Evolutionary conservation across 2,888 invertebrate genomes (phyloP), one percentile per base, ranked within the genome.

Genomic region (Troides oblongomaculatus): DNA sequence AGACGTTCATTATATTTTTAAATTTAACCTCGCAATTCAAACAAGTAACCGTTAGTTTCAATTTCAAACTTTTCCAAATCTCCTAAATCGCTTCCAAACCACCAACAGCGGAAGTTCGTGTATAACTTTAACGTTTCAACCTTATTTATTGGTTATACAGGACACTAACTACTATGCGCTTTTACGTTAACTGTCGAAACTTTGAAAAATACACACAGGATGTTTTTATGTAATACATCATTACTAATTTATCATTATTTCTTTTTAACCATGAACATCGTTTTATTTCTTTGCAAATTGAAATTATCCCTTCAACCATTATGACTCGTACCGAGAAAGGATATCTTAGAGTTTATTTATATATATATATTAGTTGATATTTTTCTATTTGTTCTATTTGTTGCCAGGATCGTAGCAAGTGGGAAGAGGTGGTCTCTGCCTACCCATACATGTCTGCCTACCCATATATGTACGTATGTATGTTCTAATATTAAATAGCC

Each of bases 21-120:
- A 50, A 50, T 17, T 5, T 50, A 50, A 18, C 18, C 50, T 10
- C 39, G 39, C 50, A 50, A 50, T 14, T 14, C 5, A 50, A 18
- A 50, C 4, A 50, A 50, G 50, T 14, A 50, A 50, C 50, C 50
- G 50, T 50, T 64, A 64, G 63, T 64, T 64, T 64, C 56, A 64
- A 64, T 64, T 64, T 64, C 17, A 56, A 64, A 64, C 56, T 64
- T 64, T 64, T 25, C 53, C 53, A 53, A 56, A 64, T 64, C n/a
- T 64, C 63, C 30, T 56, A 36, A 56, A 56, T 64, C 63, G 63
- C 53, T 53, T 30, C 53, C 56, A 50, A 63, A 36, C 10, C n/a
- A 64, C 63, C 36, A 36, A 23, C 58, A 25, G 30, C 63, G n/a
- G 36, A 53, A 64, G 56, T 64, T 63, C 56, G 63, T 53, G 1